phyloP scores from a whole-genome alignment of 2,797 vertebrate species.

The Epinephelus malabaricus region DNA sequence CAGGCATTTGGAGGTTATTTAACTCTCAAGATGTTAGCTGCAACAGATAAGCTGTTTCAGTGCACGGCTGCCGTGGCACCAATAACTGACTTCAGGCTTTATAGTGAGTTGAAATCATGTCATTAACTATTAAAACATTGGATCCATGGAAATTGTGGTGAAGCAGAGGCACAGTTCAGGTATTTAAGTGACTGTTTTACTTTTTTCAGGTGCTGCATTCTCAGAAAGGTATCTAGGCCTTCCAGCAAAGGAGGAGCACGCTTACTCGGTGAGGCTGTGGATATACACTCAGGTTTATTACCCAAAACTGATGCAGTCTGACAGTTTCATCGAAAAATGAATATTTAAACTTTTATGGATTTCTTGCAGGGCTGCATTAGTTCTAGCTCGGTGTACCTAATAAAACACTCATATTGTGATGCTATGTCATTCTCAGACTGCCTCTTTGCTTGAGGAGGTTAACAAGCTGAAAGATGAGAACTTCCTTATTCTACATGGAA shows the following conservation, averaged over 20 bases:
- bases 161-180: slow-evolving; percentile 1
- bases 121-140: slow-evolving; percentile 13
- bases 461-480: slow-evolving; percentile 87
- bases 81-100: slow-evolving; percentile 89
- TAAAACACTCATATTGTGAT: not conserved
- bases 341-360: slow-evolving; percentile 29
- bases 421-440: slow-evolving; percentile 76
- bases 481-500: slow-evolving; percentile 89
- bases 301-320: not conserved
- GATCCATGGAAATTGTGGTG: not conserved
- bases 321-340: not conserved
- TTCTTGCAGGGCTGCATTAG: not conserved
- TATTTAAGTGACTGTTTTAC: slow-evolving; percentile 1
- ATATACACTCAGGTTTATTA: slow-evolving; percentile 14
- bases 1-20: slow-evolving; percentile 90
- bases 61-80: slow-evolving; percentile 86
- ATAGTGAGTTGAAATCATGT: slow-evolving; percentile 81
- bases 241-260: slow-evolving; percentile 87
- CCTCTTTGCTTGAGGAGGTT: slow-evolving; percentile 87
- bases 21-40: slow-evolving; percentile 87
- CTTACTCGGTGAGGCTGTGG: slow-evolving; percentile 82
- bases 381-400: not conserved
- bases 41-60: slow-evolving; percentile 85
- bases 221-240: slow-evolving; percentile 89
- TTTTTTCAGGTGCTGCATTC: slow-evolving; percentile 86